Conservation (phyloP, 2,888 invertebrate genomes). For the Argyra leucocephala region DNA sequence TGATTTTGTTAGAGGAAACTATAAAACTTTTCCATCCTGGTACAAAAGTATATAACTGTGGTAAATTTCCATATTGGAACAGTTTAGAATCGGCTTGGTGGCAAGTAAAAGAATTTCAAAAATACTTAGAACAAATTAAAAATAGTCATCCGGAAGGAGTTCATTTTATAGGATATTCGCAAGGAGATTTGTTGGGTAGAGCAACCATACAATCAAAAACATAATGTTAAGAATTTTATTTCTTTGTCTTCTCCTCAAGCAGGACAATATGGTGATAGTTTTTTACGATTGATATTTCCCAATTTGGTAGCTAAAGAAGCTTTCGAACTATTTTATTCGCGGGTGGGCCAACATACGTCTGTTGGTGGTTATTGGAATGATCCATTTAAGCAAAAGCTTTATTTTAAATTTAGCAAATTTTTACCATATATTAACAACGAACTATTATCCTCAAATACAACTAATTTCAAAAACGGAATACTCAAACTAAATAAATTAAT, state of each 20-base stretch:
- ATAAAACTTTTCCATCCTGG: conserved; percentile 76
- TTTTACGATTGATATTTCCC: conserved; percentile 77
- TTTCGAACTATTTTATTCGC: conserved; percentile 78
- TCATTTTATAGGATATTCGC: conserved; percentile 76
- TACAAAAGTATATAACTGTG: conserved; percentile 68
- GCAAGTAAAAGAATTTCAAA: conserved; percentile 67
- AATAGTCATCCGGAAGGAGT: conserved; percentile 70
- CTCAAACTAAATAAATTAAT: conserved; percentile 64
- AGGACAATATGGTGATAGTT: conserved; percentile 81
- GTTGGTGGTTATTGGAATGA: conserved; percentile 94
- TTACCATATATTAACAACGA: conserved; percentile 80
- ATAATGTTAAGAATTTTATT: conserved; percentile 76
- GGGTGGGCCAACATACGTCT: conserved; percentile 75
- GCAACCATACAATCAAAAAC: conserved; percentile 68
- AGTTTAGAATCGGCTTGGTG: conserved; percentile 80
- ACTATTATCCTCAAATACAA: conserved; percentile 52
- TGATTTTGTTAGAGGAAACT: conserved; percentile 58
- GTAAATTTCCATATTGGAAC: conserved; percentile 69
- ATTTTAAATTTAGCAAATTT: conserved; percentile 63
- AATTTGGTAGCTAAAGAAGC: conserved; percentile 68
- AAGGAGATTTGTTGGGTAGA: conserved; percentile 76
- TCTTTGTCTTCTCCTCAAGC: conserved; percentile 86
- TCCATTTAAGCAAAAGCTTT: conserved; percentile 66
- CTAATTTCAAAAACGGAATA: conserved; percentile 60
- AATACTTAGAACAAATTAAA: conserved; percentile 62